Evolutionary conservation across 2,797 vertebrate genomes (phyloP).

Genomic region (Anas acuta): DNA sequence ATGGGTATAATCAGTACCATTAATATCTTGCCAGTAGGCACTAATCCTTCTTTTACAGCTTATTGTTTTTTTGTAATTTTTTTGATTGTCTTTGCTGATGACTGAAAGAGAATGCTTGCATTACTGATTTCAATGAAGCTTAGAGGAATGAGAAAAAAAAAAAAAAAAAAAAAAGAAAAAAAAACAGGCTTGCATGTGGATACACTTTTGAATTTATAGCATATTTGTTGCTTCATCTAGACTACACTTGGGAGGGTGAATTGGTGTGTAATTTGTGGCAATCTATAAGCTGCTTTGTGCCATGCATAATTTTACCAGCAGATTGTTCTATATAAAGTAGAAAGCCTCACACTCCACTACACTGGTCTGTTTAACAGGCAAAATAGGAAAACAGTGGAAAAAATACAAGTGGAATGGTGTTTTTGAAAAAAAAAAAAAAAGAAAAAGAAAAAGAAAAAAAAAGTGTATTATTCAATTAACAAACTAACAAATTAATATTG

Average conservation of each 20-base stretch:
- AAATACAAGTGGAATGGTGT: background rate
- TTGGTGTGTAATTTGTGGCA: background rate
- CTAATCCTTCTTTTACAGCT: background rate
- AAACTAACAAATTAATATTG: background rate
- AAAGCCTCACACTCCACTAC: background rate
- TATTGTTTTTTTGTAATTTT: background rate
- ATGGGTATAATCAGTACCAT: background rate
- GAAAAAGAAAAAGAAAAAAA: background rate
- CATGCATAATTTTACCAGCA: background rate
- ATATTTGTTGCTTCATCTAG: background rate
- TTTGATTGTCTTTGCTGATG: background rate
- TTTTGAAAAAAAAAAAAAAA: background rate
- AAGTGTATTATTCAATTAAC: background rate
- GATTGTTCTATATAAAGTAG: background rate
- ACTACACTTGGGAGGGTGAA: background rate
- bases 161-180: background rate
- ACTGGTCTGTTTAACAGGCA: background rate
- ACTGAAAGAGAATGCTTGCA: conserved; percentile 5
- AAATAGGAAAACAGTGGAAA: background rate
- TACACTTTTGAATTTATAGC: background rate
- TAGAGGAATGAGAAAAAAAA: background rate
- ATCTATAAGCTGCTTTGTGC: background rate
- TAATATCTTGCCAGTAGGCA: conserved; percentile 18
- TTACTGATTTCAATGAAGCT: conserved; percentile 5
- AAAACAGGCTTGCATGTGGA: background rate